phyloP scores from a whole-genome alignment of 2,113 vertebrate genomes.

The Apodemus sylvaticus region DNA sequence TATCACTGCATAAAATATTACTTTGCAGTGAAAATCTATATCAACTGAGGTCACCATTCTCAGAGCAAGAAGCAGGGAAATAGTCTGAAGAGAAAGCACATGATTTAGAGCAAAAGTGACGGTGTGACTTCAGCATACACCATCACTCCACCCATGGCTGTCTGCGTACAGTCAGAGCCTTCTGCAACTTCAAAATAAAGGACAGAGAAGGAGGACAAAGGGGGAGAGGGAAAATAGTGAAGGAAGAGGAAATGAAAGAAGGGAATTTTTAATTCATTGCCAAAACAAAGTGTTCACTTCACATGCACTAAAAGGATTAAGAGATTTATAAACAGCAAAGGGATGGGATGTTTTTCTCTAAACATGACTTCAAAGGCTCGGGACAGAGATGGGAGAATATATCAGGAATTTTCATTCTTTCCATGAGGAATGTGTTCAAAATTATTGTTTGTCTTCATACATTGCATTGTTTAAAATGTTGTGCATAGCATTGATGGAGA shows the following conservation, averaged over 20 bases:
- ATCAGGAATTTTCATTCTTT: neutral
- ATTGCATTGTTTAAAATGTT: conserved; percentile 20
- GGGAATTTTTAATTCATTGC: conserved; percentile 70
- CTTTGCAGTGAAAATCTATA: neutral
- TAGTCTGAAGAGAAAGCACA: neutral
- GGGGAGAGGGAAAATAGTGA: too few relatives aligned
- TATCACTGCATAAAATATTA: conserved; percentile 2
- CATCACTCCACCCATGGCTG: neutral
- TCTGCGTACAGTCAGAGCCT: neutral
- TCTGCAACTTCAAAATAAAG: neutral
- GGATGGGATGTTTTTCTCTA: conserved; percentile 69
- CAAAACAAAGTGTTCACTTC: conserved; percentile 62
- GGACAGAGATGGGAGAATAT: neutral
- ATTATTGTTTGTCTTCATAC: conserved; percentile 7
- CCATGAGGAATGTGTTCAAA: neutral
- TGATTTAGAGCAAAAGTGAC: neutral
- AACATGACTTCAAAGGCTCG: neutral
- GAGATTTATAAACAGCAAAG: conserved; percentile 48
- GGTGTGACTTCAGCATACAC: neutral
- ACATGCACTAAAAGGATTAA: conserved; percentile 22
- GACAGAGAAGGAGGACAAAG: accelerated
- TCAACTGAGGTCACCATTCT: neutral
- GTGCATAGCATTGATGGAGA: neutral
- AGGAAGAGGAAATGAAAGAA: neutral
- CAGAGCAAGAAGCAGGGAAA: neutral